Evolutionary conservation across 2,113 vertebrate species (phyloP).

Genomic region (Elephas maximus): DNA sequence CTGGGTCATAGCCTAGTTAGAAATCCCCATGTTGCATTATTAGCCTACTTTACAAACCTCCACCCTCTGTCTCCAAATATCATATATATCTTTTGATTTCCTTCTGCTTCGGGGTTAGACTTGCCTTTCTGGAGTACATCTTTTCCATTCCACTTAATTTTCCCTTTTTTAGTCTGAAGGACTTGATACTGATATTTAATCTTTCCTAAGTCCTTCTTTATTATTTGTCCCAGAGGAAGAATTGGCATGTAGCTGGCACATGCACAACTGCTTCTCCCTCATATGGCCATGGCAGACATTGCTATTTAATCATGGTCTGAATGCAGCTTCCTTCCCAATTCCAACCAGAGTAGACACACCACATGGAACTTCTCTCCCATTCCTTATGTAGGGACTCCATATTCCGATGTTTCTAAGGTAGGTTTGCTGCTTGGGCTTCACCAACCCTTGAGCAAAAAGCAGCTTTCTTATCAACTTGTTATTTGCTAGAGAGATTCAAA

Average conservation of each 20-base stretch:
- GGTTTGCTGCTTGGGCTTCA: not conserved
- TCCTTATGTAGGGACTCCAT: not conserved
- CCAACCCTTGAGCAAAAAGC: not conserved
- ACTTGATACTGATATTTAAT: not conserved
- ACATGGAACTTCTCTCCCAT: not conserved
- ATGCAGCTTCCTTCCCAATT: not conserved
- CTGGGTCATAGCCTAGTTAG: not conserved
- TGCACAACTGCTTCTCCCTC: too few species aligned
- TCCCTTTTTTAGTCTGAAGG: not conserved
- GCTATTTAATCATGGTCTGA: accelerated
- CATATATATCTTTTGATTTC: not conserved
- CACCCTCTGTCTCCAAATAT: not conserved
- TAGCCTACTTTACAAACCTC: not conserved
- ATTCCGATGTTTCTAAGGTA: not conserved
- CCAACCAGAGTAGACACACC: not conserved
- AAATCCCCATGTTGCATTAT: not conserved
- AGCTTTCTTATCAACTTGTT: not conserved
- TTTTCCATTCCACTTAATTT: not conserved
- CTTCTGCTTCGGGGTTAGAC: not conserved
- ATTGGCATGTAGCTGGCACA: not conserved
- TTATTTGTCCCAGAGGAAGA: not conserved
- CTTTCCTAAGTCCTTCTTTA: not conserved
- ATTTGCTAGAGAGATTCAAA: not conserved
- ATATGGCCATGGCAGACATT: not conserved
- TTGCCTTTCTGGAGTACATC: not conserved